Evolutionary conservation across 2,113 vertebrate genomes (phyloP).

Genomic region (Puffinus mauretanicus): DNA sequence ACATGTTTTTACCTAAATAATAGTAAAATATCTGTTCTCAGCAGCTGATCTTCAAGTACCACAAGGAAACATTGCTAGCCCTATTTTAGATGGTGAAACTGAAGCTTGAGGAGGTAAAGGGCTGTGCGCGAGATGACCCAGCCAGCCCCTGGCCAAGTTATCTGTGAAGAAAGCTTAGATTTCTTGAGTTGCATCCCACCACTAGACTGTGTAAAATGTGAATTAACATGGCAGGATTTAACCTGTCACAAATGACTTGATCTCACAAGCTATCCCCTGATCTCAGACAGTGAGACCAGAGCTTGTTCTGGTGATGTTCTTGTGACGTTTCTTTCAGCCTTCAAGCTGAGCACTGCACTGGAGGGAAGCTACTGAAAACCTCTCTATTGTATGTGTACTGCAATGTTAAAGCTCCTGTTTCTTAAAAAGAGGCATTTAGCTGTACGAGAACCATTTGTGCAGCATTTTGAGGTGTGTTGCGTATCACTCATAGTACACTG

Average conservation of each 20-base stretch:
- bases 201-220: neutral
- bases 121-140: neutral
- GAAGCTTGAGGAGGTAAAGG: neutral
- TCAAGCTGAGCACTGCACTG: neutral
- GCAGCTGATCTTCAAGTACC: neutral
- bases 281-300: neutral
- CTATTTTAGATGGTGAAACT: neutral
- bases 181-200: neutral
- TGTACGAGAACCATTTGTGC: neutral
- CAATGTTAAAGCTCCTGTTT: neutral
- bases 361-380: neutral
- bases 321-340: neutral
- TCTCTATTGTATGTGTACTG: neutral
- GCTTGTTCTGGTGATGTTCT: neutral
- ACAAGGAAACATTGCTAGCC: neutral
- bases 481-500: accelerated
- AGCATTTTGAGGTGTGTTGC: neutral
- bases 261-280: neutral
- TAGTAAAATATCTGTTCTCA: neutral
- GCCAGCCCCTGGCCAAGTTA: neutral
- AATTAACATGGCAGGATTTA: neutral
- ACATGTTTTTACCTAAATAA: neutral
- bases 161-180: neutral
- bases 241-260: neutral
- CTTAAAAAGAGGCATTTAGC: neutral